phyloP scores from a whole-genome alignment of 2,888 invertebrate species.

The Anoplius nigerrimus region DNA sequence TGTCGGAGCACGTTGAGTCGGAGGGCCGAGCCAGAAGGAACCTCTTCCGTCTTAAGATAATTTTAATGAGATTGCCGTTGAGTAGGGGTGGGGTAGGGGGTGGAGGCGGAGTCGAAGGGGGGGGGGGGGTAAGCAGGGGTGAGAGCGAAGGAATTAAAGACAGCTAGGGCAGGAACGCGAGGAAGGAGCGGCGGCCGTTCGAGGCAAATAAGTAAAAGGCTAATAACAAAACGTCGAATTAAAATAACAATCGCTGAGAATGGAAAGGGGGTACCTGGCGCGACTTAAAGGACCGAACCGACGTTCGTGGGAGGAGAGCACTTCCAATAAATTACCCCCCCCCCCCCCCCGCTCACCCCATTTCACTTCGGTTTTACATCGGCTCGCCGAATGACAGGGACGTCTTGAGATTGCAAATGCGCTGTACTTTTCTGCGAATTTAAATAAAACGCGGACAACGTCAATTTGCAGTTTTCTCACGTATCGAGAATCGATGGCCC shows the following conservation, averaged over 20 bases:
- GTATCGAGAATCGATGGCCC: conserved; percentile 13
- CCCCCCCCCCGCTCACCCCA: conserved; percentile 3
- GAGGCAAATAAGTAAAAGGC: conserved; percentile 56
- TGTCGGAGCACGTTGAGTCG: not conserved
- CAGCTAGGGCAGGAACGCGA: conserved; percentile 29
- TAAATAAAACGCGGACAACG: conserved; percentile 1
- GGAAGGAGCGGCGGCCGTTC: conserved; percentile 33
- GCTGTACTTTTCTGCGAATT: conserved; percentile 1
- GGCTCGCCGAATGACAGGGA: conserved; percentile 19
- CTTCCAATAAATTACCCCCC: conserved; percentile 45
- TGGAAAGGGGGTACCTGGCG: conserved; percentile 8
- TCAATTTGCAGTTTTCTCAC: conserved; percentile 3
- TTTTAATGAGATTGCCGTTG: conserved; percentile 67
- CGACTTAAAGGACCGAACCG: not conserved
- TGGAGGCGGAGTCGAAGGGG: conserved; percentile 26
- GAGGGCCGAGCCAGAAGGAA: conserved; percentile 23
- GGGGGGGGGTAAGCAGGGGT: conserved; percentile 12
- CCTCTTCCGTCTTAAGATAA: conserved; percentile 57
- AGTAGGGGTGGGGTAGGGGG: conserved; percentile 19
- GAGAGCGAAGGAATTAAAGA: conserved; percentile 24
- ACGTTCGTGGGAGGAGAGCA: conserved; percentile 14
- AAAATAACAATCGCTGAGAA: conserved; percentile 55
- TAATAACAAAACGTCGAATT: conserved; percentile 59
- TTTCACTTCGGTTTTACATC: conserved; percentile 14
- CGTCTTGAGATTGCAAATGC: conserved; percentile 3